Conservation (phyloP, 92 coral and sea anemone species). For the Diadumene lineata region DNA sequence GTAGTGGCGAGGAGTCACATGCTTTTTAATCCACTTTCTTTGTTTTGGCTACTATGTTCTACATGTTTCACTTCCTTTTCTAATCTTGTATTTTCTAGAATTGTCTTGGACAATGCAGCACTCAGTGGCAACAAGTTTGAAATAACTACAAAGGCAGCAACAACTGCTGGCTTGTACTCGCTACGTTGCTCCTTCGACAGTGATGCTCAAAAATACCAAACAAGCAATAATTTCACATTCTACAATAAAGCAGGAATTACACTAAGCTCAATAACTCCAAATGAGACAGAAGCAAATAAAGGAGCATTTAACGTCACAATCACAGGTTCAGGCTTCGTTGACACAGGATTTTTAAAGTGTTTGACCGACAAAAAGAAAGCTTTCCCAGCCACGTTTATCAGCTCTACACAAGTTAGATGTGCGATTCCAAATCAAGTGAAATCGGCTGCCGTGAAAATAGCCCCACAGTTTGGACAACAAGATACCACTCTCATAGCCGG, state of each 20-base stretch:
- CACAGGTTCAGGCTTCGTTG: constrained; percentile 70
- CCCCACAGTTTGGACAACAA: constrained; percentile 48
- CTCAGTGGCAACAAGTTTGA: constrained; percentile 1
- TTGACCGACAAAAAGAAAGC: constrained; percentile 30
- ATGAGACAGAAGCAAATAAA: constrained; percentile 20
- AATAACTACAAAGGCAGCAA: constrained; percentile 16
- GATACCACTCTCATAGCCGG: constrained; percentile 18
- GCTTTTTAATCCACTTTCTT: no score
- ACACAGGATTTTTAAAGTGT: constrained; percentile 67
- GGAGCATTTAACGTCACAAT: constrained; percentile 37
- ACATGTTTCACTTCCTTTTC: no score
- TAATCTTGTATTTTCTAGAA: no score
- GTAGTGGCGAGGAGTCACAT: no score
- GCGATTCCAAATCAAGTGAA: constrained; percentile 24
- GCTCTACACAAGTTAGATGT: constrained; percentile 53
- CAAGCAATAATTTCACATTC: constrained; percentile 47
- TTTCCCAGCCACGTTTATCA: constrained; percentile 36
- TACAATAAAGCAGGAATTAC: constrained; percentile 58
- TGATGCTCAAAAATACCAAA: background rate
- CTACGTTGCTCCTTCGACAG: constrained; percentile 58
- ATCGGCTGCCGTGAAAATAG: constrained; percentile 45
- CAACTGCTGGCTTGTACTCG: constrained; percentile 39
- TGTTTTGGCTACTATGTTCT: no score
- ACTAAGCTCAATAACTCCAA: constrained; percentile 47
- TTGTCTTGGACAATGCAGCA: background rate